phyloP scores from a whole-genome alignment of 2,797 vertebrate species.

The Cossypha caffra region DNA sequence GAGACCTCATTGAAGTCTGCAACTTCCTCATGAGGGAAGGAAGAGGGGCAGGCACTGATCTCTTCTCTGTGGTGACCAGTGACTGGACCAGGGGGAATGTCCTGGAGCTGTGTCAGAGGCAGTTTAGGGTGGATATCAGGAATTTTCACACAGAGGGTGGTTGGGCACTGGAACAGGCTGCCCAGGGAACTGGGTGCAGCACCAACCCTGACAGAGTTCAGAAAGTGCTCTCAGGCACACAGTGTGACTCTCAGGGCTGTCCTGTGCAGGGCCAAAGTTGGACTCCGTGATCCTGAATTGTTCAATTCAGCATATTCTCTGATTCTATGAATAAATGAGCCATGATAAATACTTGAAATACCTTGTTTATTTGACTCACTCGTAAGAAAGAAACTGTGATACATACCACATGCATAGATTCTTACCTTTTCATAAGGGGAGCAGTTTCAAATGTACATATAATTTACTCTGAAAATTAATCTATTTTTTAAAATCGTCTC shows the following conservation, averaged over 20 bases:
- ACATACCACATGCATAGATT: fast-evolving
- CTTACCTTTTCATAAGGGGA: not conserved
- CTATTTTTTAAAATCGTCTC: not conserved
- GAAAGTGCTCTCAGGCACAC: not conserved
- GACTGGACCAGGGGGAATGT: not conserved
- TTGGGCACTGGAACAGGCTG: not conserved
- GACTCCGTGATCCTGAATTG: not conserved
- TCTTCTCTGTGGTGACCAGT: too few species aligned
- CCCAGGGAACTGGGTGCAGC: not conserved
- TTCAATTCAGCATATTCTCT: not conserved
- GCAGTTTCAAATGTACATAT: not conserved
- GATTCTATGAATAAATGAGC: not conserved
- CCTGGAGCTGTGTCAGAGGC: not conserved
- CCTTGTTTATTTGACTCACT: not conserved
- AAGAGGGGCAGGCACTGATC: not conserved
- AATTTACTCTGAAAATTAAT: not conserved
- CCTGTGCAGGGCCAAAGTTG: fast-evolving
- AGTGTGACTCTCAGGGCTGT: not conserved
- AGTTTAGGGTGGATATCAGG: not conserved
- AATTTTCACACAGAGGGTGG: not conserved
- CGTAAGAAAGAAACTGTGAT: not conserved
- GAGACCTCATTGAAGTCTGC: not conserved
- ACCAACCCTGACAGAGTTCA: not conserved
- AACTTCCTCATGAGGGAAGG: not conserved
- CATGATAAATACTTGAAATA: not conserved